These are phyloP conservation scores for Alligator mississippiensis DNA, from an alignment of 2,113 vertebrate genomes.

Conservation along the genomic window DNA sequence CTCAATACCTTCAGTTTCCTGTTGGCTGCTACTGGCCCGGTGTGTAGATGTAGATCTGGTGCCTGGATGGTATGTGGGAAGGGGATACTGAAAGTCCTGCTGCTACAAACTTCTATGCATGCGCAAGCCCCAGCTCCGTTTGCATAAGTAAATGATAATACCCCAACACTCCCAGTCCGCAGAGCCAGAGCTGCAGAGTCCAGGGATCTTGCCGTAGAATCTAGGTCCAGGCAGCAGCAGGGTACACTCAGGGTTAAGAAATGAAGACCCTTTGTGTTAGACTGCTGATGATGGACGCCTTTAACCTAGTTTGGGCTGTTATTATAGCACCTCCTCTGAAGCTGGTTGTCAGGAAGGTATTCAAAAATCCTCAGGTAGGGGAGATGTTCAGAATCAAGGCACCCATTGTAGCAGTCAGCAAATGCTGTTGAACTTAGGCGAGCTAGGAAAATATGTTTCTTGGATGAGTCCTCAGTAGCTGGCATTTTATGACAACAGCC, in stretches of 20 bases:
- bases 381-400: not conserved
- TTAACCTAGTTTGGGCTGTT: not conserved
- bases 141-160: not conserved
- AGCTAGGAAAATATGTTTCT: not conserved
- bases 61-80: not conserved
- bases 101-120: not conserved
- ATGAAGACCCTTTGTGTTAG: not conserved
- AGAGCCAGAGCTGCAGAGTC: not conserved
- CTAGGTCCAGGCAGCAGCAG: not conserved
- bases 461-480: not conserved
- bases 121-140: not conserved
- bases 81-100: not conserved
- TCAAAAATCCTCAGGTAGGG: not conserved
- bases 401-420: not conserved
- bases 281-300: not conserved
- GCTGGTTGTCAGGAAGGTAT: no score
- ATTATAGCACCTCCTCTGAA: not conserved
- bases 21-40: not conserved
- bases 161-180: not conserved
- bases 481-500: not conserved
- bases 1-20: not conserved
- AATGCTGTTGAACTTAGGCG: not conserved
- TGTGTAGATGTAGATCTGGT: not conserved
- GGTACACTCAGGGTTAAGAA: not conserved
- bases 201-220: not conserved